Conservation (phyloP, 2,797 vertebrate genomes). For the Pyrocephalus nanus region DNA sequence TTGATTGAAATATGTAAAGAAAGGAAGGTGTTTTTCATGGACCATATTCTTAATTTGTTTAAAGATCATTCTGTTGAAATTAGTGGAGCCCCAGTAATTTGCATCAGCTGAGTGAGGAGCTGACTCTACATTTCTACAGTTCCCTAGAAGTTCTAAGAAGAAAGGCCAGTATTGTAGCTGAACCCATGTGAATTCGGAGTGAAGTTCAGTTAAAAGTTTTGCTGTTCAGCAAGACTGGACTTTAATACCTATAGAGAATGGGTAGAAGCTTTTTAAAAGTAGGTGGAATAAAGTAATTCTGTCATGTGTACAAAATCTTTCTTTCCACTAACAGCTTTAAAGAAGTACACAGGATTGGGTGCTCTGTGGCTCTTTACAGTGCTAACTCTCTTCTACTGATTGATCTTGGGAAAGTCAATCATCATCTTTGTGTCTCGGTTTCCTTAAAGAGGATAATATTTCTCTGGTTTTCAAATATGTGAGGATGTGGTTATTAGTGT, state of each 20-base stretch:
- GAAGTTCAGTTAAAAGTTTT: constrained; percentile 32
- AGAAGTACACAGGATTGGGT: neutral
- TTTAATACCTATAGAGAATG: neutral
- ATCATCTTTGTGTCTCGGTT: neutral
- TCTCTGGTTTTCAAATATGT: neutral
- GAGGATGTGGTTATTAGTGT: neutral
- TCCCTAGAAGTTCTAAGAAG: constrained; percentile 11
- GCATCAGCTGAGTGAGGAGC: neutral
- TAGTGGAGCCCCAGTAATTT: constrained; percentile 2
- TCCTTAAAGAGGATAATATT: neutral
- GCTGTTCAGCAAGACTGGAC: neutral
- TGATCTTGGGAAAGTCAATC: neutral
- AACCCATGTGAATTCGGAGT: neutral
- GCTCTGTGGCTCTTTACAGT: neutral
- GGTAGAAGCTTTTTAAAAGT: neutral
- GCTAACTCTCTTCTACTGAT: neutral
- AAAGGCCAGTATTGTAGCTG: neutral
- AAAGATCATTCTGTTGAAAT: neutral
- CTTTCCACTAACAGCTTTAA: neutral
- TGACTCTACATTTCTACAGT: neutral
- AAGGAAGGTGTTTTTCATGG: neutral
- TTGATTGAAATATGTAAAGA: constrained; percentile 8
- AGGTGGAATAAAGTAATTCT: neutral
- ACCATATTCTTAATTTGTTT: neutral
- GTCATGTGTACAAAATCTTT: neutral